Evolutionary conservation across 1,140 invertebrate species (phyloP).

Genomic region (Odontomachus brunneus): DNA sequence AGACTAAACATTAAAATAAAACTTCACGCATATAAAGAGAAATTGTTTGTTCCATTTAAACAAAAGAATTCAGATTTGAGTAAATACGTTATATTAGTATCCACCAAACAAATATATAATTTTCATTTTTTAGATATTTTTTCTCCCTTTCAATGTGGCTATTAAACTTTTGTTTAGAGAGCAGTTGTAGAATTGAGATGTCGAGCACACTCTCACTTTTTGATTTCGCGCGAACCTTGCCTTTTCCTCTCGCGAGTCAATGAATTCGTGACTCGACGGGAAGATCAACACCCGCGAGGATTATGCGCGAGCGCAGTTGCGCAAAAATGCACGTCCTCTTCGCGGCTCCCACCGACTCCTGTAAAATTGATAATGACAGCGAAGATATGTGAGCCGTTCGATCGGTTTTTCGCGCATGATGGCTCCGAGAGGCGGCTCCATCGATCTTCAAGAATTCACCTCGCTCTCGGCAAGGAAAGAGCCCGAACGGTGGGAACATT

Average conservation of each 20-base stretch:
- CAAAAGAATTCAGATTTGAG: too few species aligned
- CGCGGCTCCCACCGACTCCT: background rate
- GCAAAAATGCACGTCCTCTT: background rate
- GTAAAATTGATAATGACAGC: slow-evolving; percentile 45
- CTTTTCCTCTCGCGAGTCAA: background rate
- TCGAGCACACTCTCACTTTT: background rate
- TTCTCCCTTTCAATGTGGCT: too few species aligned
- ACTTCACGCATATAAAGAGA: too few species aligned
- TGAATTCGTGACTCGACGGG: slow-evolving; percentile 28
- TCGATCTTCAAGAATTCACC: slow-evolving; percentile 1
- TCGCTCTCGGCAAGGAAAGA: slow-evolving; percentile 6
- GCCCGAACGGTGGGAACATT: slow-evolving; percentile 18
- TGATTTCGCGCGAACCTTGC: background rate
- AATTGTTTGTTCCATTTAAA: too few species aligned
- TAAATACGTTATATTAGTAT: too few species aligned
- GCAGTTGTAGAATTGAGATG: background rate
- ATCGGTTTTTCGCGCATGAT: slow-evolving; percentile 24
- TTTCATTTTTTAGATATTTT: too few species aligned
- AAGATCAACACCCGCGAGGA: slow-evolving; percentile 5
- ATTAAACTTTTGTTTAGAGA: too few species aligned
- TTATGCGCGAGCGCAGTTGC: slow-evolving; percentile 9
- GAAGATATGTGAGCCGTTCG: slow-evolving; percentile 3
- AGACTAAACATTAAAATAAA: too few species aligned
- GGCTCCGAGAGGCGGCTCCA: background rate
- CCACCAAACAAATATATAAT: too few species aligned